These are phyloP conservation scores for Forbesichthys agassizii DNA, from an alignment of 2,113 vertebrate species.

Conservation along the genomic window DNA sequence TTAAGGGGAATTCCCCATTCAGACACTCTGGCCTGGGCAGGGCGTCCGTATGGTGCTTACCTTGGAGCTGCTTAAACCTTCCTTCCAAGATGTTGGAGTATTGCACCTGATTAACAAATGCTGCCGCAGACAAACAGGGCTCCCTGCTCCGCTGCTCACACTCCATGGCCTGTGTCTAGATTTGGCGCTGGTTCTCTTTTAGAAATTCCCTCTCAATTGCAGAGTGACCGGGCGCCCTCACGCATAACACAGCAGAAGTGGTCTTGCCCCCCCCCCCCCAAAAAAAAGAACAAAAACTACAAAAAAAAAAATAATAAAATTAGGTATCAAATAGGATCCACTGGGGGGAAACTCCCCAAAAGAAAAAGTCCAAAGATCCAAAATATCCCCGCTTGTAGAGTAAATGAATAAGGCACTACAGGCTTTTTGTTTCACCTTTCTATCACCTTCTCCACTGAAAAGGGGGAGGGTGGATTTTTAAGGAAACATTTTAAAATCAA, in stretches of 20 bases:
- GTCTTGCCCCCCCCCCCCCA: slow-evolving; percentile 6
- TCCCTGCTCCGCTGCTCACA: slow-evolving; percentile 68
- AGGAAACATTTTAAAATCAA: slow-evolving; percentile 47
- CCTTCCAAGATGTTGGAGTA: slow-evolving; percentile 90
- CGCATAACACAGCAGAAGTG: slow-evolving; percentile 50
- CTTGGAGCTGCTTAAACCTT: slow-evolving; percentile 93
- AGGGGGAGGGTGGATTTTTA: slow-evolving; percentile 28
- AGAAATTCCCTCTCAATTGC: slow-evolving; percentile 51
- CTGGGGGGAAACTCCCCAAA: background rate
- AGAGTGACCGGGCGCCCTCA: slow-evolving; percentile 36
- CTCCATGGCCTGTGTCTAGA: slow-evolving; percentile 61
- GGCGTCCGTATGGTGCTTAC: slow-evolving; percentile 70
- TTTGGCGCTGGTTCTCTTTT: slow-evolving; percentile 11
- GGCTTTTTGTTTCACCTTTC: slow-evolving; percentile 39
- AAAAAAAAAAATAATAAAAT: background rate
- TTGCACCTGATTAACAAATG: slow-evolving; percentile 88
- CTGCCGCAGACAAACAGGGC: slow-evolving; percentile 83
- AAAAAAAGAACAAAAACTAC: background rate
- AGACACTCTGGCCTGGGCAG: background rate
- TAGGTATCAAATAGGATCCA: slow-evolving; percentile 30
- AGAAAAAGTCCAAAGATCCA: slow-evolving; percentile 28
- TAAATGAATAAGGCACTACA: slow-evolving; percentile 30
- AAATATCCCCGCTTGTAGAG: slow-evolving; percentile 15
- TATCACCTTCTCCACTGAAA: slow-evolving; percentile 48
- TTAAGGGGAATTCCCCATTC: background rate